A percentile compares a stretch with the other conserved stretches of the same genome.
These are phyloP conservation scores for Diaprepes abbreviatus DNA, from an alignment of 2,888 invertebrate species.

Conservation along the genomic window DNA sequence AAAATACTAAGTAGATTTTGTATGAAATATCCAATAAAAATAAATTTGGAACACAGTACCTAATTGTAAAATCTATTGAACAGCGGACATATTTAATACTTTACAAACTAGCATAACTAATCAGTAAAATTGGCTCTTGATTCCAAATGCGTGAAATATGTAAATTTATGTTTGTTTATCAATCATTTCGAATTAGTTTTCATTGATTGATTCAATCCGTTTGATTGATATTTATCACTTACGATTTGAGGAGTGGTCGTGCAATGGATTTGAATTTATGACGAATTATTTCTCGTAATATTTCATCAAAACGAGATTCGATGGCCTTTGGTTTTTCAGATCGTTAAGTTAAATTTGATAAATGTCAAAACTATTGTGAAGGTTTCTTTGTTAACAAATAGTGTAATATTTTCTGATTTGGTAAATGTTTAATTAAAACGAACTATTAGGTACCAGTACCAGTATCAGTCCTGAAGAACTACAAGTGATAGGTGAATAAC, in stretches of 20 bases:
- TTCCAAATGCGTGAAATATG: constrained; percentile 42
- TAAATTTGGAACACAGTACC: constrained; percentile 1
- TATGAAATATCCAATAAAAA: too few species aligned
- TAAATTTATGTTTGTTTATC: constrained; percentile 50
- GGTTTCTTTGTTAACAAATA: not conserved
- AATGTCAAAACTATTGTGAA: constrained; percentile 10
- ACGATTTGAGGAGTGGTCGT: constrained; percentile 38
- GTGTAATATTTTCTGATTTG: not conserved
- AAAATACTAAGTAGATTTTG: too few species aligned
- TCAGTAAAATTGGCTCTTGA: constrained; percentile 36
- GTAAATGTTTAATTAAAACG: too few species aligned
- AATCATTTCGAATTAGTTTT: constrained; percentile 49
- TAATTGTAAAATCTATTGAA: constrained; percentile 15
- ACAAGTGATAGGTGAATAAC: too few species aligned
- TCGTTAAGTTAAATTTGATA: constrained; percentile 23
- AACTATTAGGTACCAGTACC: too few species aligned
- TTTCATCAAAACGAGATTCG: constrained; percentile 10
- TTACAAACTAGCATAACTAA: constrained; percentile 28
- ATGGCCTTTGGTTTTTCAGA: constrained; percentile 17
- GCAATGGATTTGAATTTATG: constrained; percentile 16
- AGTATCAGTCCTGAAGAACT: too few species aligned
- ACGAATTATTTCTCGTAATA: constrained; percentile 13
- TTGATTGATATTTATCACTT: constrained; percentile 49
- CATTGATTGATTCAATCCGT: constrained; percentile 45
- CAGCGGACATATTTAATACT: constrained; percentile 16